Evolutionary conservation across 2,888 invertebrate species (phyloP).

Genomic region (Aradus depressus): DNA sequence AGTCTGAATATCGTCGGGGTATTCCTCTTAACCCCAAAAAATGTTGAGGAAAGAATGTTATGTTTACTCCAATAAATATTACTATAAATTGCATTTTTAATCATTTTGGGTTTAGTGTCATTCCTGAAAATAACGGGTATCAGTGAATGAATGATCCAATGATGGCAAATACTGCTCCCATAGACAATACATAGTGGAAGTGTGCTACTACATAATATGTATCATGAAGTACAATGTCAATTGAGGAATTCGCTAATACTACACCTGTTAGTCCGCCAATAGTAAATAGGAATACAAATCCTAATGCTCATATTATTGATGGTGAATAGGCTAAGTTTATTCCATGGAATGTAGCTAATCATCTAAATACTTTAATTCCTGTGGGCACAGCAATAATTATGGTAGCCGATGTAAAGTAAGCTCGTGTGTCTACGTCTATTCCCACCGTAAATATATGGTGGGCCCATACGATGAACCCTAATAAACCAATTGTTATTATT

Average conservation of each 20-base stretch:
- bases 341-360: constrained; percentile 58
- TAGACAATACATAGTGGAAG: constrained; percentile 70
- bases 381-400: constrained; percentile 81
- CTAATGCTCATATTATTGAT: constrained; percentile 53
- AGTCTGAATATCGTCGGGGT: constrained; percentile 66
- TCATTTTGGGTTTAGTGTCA: constrained; percentile 46
- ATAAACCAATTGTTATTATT: constrained; percentile 67
- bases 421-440: constrained; percentile 65
- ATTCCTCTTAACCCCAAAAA: constrained; percentile 59
- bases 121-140: constrained; percentile 55
- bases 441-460: constrained; percentile 48
- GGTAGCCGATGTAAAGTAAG: constrained; percentile 72
- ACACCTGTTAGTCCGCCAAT: constrained; percentile 45
- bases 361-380: constrained; percentile 73
- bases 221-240: constrained; percentile 12
- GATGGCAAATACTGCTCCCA: constrained; percentile 70
- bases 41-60: constrained; percentile 72
- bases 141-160: constrained; percentile 61
- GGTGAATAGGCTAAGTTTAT: constrained; percentile 48
- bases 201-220: constrained; percentile 52
- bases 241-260: constrained; percentile 16
- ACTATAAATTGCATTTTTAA: constrained; percentile 57
- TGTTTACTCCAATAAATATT: constrained; percentile 64
- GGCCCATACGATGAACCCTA: constrained; percentile 62
- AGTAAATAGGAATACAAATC: constrained; percentile 68